phyloP scores from a whole-genome alignment of 1,140 invertebrate genomes.

The Homarus americanus region DNA sequence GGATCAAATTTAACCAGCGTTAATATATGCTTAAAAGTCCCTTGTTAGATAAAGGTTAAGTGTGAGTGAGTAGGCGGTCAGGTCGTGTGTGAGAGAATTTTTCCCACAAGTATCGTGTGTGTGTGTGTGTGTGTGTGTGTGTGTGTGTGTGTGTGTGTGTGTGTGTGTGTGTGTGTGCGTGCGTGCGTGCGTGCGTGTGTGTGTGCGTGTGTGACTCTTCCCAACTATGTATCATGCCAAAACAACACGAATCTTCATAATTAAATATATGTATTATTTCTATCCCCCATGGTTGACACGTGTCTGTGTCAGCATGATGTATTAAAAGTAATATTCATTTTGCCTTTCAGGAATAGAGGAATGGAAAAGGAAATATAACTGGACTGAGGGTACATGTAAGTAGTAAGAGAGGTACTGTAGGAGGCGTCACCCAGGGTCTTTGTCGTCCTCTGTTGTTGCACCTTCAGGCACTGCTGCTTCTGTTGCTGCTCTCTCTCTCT shows the following conservation, averaged over 20 bases:
- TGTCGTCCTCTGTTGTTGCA: neutral
- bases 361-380: slow-evolving; percentile 69
- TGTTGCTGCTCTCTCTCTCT: neutral
- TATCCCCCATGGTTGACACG: neutral
- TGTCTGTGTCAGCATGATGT: neutral
- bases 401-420: neutral
- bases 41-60: neutral
- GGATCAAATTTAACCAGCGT: neutral
- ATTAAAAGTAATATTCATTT: neutral
- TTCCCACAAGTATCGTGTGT: neutral
- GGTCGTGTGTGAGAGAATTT: neutral
- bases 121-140: neutral
- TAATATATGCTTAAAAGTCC: neutral
- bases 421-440: neutral
- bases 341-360: slow-evolving; percentile 48
- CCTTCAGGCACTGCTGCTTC: neutral
- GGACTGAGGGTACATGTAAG: slow-evolving; percentile 66
- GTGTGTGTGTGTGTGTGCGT: slow-evolving; percentile 23
- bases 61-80: neutral
- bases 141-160: slow-evolving; percentile 12
- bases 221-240: neutral
- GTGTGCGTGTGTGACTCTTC: neutral
- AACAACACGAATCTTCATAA: neutral
- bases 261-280: neutral
- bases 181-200: slow-evolving; percentile 40